Percentiles rank a stretch among this genome's conserved stretches.
Evolutionary conservation across 2,797 vertebrate genomes (phyloP).

Genomic region (Diglossa cyanea): DNA sequence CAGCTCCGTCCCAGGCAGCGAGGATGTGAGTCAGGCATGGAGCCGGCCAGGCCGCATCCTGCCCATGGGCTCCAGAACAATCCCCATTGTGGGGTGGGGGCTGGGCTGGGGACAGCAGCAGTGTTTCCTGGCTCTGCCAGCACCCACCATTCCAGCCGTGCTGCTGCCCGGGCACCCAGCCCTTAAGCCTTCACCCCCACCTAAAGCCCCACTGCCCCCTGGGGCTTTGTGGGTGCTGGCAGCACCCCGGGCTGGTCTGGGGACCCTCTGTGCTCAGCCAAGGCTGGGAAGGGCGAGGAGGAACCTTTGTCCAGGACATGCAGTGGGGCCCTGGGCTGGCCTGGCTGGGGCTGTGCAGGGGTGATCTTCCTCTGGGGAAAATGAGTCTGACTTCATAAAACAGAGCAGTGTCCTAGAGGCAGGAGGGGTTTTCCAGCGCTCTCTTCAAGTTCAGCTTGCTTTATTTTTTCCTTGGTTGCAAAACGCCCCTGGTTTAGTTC

Average conservation of each 20-base stretch:
- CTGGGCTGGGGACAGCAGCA: not conserved
- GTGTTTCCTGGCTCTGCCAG: not conserved
- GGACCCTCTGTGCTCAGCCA: not conserved
- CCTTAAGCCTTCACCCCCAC: not conserved
- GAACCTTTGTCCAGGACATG: accelerated
- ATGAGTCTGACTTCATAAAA: not conserved
- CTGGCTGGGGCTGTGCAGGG: not conserved
- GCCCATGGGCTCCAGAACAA: not conserved
- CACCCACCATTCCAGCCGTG: accelerated
- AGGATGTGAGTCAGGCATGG: slow-evolving; percentile 40
- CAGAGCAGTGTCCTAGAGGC: not conserved
- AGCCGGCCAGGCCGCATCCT: not conserved
- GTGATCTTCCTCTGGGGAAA: accelerated
- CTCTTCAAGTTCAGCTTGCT: not conserved
- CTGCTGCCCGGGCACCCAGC: not conserved
- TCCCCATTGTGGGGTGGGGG: slow-evolving; percentile 8
- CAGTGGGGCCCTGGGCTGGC: accelerated
- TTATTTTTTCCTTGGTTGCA: not conserved
- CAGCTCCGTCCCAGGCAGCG: not conserved
- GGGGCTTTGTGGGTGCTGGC: not conserved
- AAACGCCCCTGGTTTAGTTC: not conserved
- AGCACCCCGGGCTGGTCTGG: not conserved
- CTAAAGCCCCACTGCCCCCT: accelerated
- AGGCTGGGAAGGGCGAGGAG: not conserved
- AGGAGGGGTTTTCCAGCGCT: not conserved